Percentiles rank a stretch among this genome's conserved stretches.
Evolutionary conservation across 2,888 invertebrate genomes (phyloP).

Genomic region (Cephus pygmeus): DNA sequence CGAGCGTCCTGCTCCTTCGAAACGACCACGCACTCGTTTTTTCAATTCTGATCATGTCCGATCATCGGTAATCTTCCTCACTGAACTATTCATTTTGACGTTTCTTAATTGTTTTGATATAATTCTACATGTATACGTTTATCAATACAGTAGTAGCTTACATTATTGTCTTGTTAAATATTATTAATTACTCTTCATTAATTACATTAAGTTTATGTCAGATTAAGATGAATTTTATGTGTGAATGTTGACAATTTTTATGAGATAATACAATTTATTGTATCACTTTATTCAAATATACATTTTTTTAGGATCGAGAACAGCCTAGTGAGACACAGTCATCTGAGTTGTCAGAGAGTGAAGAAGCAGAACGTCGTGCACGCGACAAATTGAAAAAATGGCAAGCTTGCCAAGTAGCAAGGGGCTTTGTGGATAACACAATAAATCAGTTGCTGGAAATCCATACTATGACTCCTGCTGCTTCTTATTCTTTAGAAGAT

Average conservation of each 20-base stretch:
- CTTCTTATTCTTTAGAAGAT: slow-evolving; percentile 59
- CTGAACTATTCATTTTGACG: background rate
- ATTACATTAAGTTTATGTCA: background rate
- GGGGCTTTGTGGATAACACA: slow-evolving; percentile 77
- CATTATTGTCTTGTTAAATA: background rate
- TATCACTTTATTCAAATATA: background rate
- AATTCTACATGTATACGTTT: background rate
- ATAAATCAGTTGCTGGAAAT: slow-evolving; percentile 76
- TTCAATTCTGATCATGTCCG: slow-evolving; percentile 15
- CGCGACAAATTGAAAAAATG: slow-evolving; percentile 67
- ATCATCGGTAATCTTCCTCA: background rate
- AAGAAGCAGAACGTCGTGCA: slow-evolving; percentile 47
- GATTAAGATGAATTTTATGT: background rate
- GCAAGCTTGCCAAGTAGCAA: slow-evolving; percentile 77
- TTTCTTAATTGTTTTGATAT: background rate
- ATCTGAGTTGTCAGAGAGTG: slow-evolving; percentile 24
- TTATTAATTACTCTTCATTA: background rate
- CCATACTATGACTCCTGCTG: slow-evolving; percentile 69
- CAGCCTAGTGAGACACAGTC: background rate
- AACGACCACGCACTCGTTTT: slow-evolving; percentile 47
- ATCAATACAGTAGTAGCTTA: background rate
- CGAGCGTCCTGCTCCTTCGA: slow-evolving; percentile 54
- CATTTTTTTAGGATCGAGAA: slow-evolving; percentile 8
- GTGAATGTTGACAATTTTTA: background rate
- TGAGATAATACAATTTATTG: background rate